Evolutionary conservation across 2,113 vertebrate species (phyloP), one percentile per base, ranked within the genome.

Genomic region (Anser cygnoides): DNA sequence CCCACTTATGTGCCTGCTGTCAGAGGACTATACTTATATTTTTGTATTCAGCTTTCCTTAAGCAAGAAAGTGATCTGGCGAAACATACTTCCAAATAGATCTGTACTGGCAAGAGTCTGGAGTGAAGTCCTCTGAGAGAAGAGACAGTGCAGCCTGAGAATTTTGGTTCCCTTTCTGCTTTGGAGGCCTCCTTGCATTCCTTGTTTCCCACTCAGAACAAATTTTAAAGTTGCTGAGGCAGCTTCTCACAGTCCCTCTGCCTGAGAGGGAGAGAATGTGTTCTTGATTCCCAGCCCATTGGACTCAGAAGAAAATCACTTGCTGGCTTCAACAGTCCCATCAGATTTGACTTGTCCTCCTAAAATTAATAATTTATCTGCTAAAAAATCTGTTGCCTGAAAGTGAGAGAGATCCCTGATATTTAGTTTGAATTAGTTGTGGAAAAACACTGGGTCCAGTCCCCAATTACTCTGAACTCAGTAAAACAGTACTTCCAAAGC

Each of bases 181-280:
- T 92, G 80, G 90, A 95, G 73, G 46, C 83, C 65, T 78, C 31
- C 19, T 95, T 74, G 23, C 57, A 72, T 93, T 96, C 75, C 22
- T 80, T 81, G 26, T 72, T 89, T 87, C 85, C 68, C 37, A 57
- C 33, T 90, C 68, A 65, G 88, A 78, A 92, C 29, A 86, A 75
- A 92, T 84, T 39, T 68, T 43, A 61, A 92, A 84, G 39, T 61
- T 96, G 92, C 86, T 92, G 93, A 96, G 52, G 35, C 80, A 95
- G 80, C 61, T 89, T 61, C 65, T 90, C 82, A 23, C 39, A 88
- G 68, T 65, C 41, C 28, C 31, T 88, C 43, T 88, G 41, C 39
- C 46, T 86, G 52, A 87, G 46, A 66, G 26, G 15, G 10, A 70
- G 61, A 66, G 37, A 85, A 41, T 35, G 21, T 83, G 33, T 75